Conservation (phyloP, 1,140 invertebrate species). For the Drosophila rufa region DNA sequence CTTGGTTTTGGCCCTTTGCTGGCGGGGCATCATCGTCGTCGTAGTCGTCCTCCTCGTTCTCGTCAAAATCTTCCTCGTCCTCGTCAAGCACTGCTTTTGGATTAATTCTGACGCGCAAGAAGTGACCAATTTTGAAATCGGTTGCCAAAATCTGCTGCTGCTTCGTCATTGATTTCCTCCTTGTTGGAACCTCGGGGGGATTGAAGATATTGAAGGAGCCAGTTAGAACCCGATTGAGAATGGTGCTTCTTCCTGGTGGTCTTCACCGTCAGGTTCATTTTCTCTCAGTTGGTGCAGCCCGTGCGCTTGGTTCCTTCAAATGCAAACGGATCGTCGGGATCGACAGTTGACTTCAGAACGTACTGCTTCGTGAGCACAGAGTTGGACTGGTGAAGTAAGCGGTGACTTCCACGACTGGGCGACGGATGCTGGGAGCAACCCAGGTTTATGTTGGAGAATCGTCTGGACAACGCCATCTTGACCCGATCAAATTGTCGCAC, state of each 20-base stretch:
- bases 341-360: slow-evolving; percentile 95
- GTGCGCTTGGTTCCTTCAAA: slow-evolving; percentile 99
- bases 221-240: slow-evolving; percentile 96
- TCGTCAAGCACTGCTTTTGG: slow-evolving; percentile 95
- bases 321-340: slow-evolving; percentile 95
- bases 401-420: background rate
- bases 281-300: slow-evolving; percentile 96
- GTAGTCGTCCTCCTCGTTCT: slow-evolving; percentile 84
- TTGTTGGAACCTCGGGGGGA: slow-evolving; percentile 90
- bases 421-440: too few species aligned
- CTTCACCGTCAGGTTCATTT: slow-evolving; percentile 98
- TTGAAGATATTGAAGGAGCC: slow-evolving; percentile 99
- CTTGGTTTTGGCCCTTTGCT: slow-evolving; percentile 59
- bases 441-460: background rate
- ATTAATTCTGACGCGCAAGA: slow-evolving; percentile 96
- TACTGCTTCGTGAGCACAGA: slow-evolving; percentile 97
- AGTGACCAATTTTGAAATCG: slow-evolving; percentile 99
- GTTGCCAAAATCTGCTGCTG: slow-evolving; percentile 89
- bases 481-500: background rate
- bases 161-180: slow-evolving; percentile 90
- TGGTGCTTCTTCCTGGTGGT: slow-evolving; percentile 97
- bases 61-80: slow-evolving; percentile 85
- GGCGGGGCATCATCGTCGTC: slow-evolving; percentile 79
- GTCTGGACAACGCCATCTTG: background rate
- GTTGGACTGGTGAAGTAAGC: slow-evolving; percentile 87